Conservation (phyloP, 2,888 invertebrate genomes). For the Dromius quadrimaculatus region DNA sequence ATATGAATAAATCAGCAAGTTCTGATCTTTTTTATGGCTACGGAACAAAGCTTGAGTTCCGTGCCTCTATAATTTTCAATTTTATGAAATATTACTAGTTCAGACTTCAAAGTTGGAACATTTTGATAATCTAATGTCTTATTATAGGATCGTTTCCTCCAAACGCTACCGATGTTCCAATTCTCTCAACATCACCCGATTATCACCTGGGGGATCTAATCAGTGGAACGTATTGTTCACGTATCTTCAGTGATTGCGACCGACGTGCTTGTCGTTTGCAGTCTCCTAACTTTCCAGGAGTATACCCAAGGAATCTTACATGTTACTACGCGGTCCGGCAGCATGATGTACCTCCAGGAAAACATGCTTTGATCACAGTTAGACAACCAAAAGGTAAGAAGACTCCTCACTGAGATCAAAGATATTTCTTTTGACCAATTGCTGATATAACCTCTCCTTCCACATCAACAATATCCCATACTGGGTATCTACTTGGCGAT, state of each 20-base stretch:
- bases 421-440: no score
- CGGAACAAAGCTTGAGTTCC: no score
- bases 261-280: slow-evolving; percentile 89
- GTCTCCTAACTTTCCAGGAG: slow-evolving; percentile 92
- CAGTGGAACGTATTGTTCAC: slow-evolving; percentile 91
- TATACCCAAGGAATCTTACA: slow-evolving; percentile 93
- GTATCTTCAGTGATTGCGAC: slow-evolving; percentile 93
- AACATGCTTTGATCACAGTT: slow-evolving; percentile 89
- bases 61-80: no score
- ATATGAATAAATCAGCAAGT: no score
- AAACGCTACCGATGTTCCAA: slow-evolving; percentile 63
- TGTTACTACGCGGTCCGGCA: slow-evolving; percentile 92
- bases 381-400: slow-evolving; percentile 79
- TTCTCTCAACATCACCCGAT: slow-evolving; percentile 69
- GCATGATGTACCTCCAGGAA: slow-evolving; percentile 87
- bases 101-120: no score
- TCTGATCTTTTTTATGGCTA: no score
- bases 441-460: no score
- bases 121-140: no score
- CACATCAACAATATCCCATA: no score
- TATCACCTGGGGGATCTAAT: slow-evolving; percentile 89
- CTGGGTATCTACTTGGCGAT: no score
- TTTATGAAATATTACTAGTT: no score
- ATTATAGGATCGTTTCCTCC: slow-evolving; percentile 25
- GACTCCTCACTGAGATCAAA: no score